Percentiles rank a stretch among this genome's conserved stretches.
Evolutionary conservation across 2,888 invertebrate genomes (phyloP).

Genomic region (Nomada ruficornis): DNA sequence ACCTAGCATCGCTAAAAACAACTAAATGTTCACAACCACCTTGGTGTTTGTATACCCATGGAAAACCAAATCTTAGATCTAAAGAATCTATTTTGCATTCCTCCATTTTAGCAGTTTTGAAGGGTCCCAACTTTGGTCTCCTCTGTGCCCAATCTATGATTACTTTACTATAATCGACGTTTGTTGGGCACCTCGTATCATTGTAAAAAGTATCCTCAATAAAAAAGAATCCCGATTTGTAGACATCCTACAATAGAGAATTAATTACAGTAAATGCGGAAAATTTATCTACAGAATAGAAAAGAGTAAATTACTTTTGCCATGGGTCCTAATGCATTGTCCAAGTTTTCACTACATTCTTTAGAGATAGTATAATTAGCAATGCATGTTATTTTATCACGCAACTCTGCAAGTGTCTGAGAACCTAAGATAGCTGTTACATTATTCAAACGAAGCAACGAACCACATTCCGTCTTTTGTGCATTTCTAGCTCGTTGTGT

Average conservation of each 20-base stretch:
- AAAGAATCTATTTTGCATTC: slow-evolving; percentile 81
- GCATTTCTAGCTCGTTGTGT: slow-evolving; percentile 47
- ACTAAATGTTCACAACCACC: slow-evolving; percentile 96
- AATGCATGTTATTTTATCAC: slow-evolving; percentile 91
- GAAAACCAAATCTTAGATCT: slow-evolving; percentile 86
- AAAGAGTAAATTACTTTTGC: slow-evolving; percentile 59
- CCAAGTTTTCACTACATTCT: slow-evolving; percentile 87
- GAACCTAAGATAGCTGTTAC: slow-evolving; percentile 87
- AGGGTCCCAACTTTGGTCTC: slow-evolving; percentile 79
- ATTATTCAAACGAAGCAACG: slow-evolving; percentile 38
- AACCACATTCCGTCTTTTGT: slow-evolving; percentile 15
- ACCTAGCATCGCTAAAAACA: slow-evolving; percentile 91
- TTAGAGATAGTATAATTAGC: slow-evolving; percentile 88
- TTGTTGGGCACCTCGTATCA: slow-evolving; percentile 87
- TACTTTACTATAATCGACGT: slow-evolving; percentile 88
- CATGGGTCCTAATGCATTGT: slow-evolving; percentile 71
- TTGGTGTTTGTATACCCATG: slow-evolving; percentile 95
- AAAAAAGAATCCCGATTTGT: slow-evolving; percentile 91
- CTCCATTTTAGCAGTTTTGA: slow-evolving; percentile 86
- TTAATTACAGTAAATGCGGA: slow-evolving; percentile 22
- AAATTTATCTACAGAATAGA: neutral
- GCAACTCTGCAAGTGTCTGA: slow-evolving; percentile 89
- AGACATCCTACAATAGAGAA: slow-evolving; percentile 85
- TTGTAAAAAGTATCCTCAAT: slow-evolving; percentile 93
- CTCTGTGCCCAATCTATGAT: slow-evolving; percentile 88